Base-by-base conservation (phyloP, 2,888 invertebrate genomes). In the Autographa gamma region DNA sequence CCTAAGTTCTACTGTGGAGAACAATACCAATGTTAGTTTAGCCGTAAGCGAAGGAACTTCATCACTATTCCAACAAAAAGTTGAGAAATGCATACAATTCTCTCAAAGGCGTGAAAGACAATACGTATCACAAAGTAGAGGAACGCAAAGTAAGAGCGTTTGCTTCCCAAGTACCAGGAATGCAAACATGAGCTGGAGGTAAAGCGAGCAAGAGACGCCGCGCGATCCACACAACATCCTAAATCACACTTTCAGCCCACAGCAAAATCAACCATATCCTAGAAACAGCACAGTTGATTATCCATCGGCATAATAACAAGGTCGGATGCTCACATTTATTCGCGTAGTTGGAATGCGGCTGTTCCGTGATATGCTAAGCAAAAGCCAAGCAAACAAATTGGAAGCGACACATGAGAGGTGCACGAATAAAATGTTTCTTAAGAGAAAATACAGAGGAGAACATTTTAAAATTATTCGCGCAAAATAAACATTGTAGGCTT, bases 321-420 rank as follows among this genome's bases (percentile, higher is more conserved):
- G 88, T 89, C 85, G 86, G 88, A 90, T 91, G 90, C 88, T 91
- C 91, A 91, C 91, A 90, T 92, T 92, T 91, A 91, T 91, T 89
- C 88, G 87, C 85, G 81, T 78, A 89, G 90, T 89, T 84, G 90
- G 92, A 92, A 93, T 93, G 92, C 87, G 91, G 90, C 91, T 90
- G 89, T 92, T 89, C 90, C 87, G 89, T 91, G 91, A 93, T 95
- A 93, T 93, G 94, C 91, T 93, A 93, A 93, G 92, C 93, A 93
- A 93, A 92, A 92, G 92, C 90, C 90, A 90, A 91, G 92, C 89
- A 93, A 94, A 94, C 93, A 93, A 93, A 93, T 94, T 94, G 92
- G 89, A 86, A 87, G 88, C 86, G 89, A 88, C 89, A 86, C 87
- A 88, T 85, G 79, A 83, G 80, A 87, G 84, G 84, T 86, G 85